These are phyloP conservation scores for Leptocoma aspasia DNA, from an alignment of 2,113 vertebrate genomes.

Conservation along the genomic window DNA sequence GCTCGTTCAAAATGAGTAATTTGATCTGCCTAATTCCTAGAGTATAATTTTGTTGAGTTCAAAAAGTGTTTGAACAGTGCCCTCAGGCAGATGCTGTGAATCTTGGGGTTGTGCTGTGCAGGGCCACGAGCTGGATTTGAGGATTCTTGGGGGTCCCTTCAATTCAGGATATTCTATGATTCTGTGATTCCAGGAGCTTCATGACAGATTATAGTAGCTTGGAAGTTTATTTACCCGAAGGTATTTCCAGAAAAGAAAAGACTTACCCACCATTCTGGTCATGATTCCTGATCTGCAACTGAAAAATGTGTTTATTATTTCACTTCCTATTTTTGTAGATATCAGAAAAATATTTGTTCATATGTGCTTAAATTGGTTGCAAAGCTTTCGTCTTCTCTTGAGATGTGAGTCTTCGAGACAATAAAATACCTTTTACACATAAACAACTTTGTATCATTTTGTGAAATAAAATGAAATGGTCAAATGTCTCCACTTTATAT, in stretches of 20 bases:
- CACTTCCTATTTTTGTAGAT: not conserved
- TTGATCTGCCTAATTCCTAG: not conserved
- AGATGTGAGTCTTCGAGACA: not conserved
- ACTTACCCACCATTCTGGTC: not conserved
- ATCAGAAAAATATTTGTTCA: not conserved
- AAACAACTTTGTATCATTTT: not conserved
- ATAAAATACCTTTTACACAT: not conserved
- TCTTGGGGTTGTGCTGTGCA: not conserved
- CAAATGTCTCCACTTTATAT: not conserved
- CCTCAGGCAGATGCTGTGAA: not conserved
- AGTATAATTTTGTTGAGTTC: not conserved
- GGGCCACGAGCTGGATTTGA: not conserved
- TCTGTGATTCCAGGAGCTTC: not conserved
- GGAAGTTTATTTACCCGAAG: not conserved
- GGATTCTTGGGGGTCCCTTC: not conserved
- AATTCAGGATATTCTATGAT: not conserved
- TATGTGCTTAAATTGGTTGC: not conserved
- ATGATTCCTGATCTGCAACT: not conserved
- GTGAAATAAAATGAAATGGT: not conserved
- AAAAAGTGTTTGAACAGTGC: not conserved
- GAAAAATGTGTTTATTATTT: not conserved
- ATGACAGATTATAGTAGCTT: not conserved
- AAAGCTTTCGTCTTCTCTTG: not conserved
- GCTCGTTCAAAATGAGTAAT: not conserved
- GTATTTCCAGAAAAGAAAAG: not conserved